Conservation (phyloP, 2,113 vertebrate genomes). For the Halichoerus grypus region DNA sequence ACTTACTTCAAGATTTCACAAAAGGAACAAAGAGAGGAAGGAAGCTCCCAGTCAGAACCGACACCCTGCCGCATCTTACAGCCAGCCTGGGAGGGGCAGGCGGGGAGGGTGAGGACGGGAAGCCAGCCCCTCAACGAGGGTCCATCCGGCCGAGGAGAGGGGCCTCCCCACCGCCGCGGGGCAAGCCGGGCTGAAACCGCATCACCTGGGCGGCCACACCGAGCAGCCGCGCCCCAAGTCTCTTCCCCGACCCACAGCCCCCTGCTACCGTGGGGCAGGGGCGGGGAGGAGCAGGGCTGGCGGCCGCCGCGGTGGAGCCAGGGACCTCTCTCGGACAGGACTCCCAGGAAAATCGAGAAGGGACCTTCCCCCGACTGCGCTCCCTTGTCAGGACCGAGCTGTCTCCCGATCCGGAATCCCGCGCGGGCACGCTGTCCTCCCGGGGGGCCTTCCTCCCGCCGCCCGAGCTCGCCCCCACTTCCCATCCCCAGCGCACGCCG, state of each 20-base stretch:
- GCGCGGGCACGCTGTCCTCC: not conserved
- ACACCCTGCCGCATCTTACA: not conserved
- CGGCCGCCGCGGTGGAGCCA: not conserved
- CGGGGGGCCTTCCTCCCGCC: not conserved
- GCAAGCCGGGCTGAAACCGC: not conserved
- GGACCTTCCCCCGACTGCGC: not conserved
- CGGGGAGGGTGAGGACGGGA: not conserved
- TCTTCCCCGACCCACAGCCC: not conserved
- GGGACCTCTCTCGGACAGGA: accelerated
- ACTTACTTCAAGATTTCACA: not conserved
- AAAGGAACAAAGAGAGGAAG: constrained; percentile 73
- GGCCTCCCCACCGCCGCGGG: not conserved
- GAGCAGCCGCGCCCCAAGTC: not conserved
- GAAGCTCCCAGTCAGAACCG: not conserved
- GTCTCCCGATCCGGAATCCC: not conserved
- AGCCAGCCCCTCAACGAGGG: not conserved
- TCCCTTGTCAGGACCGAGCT: not conserved
- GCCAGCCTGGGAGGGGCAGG: not conserved
- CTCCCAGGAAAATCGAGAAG: not conserved
- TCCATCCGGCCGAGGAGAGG: not conserved
- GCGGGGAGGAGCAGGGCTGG: not conserved
- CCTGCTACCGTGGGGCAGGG: accelerated
- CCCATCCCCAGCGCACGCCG: not conserved
- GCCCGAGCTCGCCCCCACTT: not conserved
- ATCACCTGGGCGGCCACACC: not conserved